Conservation (phyloP, 2,113 vertebrate genomes). For the Gambusia holbrooki region DNA sequence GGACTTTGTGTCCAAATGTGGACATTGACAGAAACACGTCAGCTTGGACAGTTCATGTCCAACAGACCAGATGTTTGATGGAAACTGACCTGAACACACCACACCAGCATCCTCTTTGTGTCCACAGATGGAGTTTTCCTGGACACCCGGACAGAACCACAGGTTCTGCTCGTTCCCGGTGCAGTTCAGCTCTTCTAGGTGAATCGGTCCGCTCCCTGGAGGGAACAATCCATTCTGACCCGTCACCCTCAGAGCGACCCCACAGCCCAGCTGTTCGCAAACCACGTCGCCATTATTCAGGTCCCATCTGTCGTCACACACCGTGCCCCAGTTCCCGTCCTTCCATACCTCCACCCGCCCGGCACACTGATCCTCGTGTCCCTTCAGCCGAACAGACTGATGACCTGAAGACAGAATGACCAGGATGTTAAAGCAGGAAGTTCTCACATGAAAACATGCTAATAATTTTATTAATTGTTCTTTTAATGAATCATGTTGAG, state of each 20-base stretch:
- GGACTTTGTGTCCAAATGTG: no score
- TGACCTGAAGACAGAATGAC: no score
- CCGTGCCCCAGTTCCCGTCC: conserved; percentile 64
- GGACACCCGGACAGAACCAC: conserved; percentile 63
- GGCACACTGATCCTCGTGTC: no score
- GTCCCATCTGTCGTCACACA: conserved; percentile 80
- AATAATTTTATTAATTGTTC: no score
- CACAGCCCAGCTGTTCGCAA: conserved; percentile 76
- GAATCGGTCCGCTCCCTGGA: conserved; percentile 63
- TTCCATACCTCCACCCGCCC: conserved; percentile 73
- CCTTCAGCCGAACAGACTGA: no score
- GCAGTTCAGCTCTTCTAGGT: conserved; percentile 77
- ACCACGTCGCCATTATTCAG: conserved; percentile 64
- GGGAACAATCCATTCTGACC: conserved; percentile 65
- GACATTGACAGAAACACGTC: no score
- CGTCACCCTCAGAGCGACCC: conserved; percentile 67
- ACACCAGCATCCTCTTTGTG: conserved; percentile 81
- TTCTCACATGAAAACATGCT: no score
- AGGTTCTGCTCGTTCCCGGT: conserved; percentile 72
- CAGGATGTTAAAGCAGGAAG: no score
- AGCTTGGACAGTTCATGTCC: no score
- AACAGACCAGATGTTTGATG: not conserved
- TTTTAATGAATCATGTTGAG: no score
- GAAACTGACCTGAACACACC: conserved; percentile 76
- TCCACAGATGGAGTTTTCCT: conserved; percentile 63